phyloP scores from a whole-genome alignment of 2,113 vertebrate species.

The Macroglossus sobrinus region DNA sequence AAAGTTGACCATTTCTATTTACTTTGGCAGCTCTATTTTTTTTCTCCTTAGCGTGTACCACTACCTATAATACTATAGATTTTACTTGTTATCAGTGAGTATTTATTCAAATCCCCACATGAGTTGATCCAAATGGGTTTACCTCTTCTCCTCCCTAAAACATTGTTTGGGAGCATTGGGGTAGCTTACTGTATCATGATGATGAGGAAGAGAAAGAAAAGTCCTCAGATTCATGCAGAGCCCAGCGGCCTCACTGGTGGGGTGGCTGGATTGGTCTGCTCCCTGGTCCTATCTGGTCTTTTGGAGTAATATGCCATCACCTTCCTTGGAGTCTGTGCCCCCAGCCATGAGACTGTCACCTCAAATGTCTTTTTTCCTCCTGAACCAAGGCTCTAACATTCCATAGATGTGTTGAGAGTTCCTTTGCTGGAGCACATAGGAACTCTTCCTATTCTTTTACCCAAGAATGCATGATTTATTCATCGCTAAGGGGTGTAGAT shows the following conservation, averaged over 20 bases:
- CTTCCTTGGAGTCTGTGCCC: neutral
- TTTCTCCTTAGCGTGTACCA: neutral
- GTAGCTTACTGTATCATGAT: neutral
- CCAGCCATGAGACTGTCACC: neutral
- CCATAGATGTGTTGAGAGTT: neutral
- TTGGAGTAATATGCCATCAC: neutral
- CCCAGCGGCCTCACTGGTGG: neutral
- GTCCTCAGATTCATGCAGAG: neutral
- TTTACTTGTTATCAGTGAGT: neutral
- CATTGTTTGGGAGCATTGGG: neutral
- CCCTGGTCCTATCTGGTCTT: neutral
- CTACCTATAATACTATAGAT: neutral
- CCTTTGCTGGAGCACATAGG: neutral
- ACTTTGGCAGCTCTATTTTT: neutral
- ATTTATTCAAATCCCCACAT: neutral
- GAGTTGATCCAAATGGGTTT: neutral
- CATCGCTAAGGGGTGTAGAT: neutral
- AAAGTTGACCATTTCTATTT: neutral
- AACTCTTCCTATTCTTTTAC: neutral
- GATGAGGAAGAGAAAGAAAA: too few relatives aligned
- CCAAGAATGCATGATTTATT: slow-evolving; percentile 35
- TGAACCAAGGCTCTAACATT: neutral
- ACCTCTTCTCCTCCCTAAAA: neutral
- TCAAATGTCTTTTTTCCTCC: neutral
- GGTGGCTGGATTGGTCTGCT: too few relatives aligned